Conservation (phyloP, 2,888 invertebrate genomes). For the Volucella bombylans region DNA sequence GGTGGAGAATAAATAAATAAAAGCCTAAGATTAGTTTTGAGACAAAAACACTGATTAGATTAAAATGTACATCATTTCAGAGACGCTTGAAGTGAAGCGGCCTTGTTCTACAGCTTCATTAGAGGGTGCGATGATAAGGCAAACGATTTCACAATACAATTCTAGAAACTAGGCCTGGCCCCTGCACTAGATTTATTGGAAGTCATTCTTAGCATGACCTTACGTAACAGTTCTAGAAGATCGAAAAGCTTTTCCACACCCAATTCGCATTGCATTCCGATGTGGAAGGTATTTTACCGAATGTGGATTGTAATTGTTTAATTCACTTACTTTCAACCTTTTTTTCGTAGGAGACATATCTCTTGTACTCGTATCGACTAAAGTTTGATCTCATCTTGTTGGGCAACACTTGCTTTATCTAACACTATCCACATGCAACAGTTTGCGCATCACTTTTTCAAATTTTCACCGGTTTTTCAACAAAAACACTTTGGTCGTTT, state of each 20-base stretch:
- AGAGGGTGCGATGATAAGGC: slow-evolving; percentile 16
- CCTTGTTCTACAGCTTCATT: slow-evolving; percentile 3
- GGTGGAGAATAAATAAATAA: background rate
- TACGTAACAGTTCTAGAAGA: slow-evolving; percentile 62
- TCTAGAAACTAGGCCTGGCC: background rate
- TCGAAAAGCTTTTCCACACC: slow-evolving; percentile 24
- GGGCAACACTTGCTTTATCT: background rate
- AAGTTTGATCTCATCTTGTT: slow-evolving; percentile 79
- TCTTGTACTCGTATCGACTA: slow-evolving; percentile 78
- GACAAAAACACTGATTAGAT: slow-evolving; percentile 57
- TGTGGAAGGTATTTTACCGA: slow-evolving; percentile 72
- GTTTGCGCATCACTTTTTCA: slow-evolving; percentile 54
- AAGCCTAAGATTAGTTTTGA: slow-evolving; percentile 11
- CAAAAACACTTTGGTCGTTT: background rate
- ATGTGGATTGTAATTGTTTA: background rate
- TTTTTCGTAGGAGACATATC: slow-evolving; percentile 80
- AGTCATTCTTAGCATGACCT: slow-evolving; percentile 16
- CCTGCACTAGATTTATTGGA: background rate
- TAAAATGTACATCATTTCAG: slow-evolving; percentile 27
- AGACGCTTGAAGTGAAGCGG: background rate
- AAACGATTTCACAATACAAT: background rate
- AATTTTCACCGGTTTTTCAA: background rate
- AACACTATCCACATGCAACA: slow-evolving; percentile 20
- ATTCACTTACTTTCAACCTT: slow-evolving; percentile 77
- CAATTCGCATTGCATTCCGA: background rate